phyloP scores from a whole-genome alignment of 2,888 invertebrate genomes.

The Noctua comes region DNA sequence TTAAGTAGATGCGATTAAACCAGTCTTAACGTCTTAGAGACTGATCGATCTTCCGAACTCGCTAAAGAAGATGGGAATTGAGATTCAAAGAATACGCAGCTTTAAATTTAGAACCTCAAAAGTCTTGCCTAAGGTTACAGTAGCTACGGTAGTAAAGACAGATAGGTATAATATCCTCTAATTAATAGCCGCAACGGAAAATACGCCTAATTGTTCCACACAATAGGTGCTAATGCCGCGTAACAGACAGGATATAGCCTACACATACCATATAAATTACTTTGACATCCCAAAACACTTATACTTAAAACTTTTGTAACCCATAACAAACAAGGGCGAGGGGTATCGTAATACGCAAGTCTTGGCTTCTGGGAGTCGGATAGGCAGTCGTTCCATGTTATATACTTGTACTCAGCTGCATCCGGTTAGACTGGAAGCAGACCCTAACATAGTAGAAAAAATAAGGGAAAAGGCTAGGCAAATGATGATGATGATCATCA shows the following conservation, averaged over 20 bases:
- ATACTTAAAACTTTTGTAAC: not conserved
- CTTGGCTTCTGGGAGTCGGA: not conserved
- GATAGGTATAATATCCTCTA: not conserved
- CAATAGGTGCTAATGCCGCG: not conserved
- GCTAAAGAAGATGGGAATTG: constrained; percentile 4
- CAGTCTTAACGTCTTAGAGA: constrained; percentile 5
- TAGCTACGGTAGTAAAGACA: not conserved
- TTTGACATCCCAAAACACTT: not conserved
- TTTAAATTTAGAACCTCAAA: not conserved
- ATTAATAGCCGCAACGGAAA: not conserved
- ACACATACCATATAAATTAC: not conserved
- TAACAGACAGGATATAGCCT: not conserved
- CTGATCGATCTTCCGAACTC: not conserved
- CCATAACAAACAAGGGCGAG: not conserved
- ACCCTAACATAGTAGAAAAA: not conserved
- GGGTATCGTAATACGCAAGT: not conserved
- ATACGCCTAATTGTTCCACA: not conserved
- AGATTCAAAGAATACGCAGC: not conserved
- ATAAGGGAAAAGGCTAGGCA: not conserved
- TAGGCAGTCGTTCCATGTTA: not conserved
- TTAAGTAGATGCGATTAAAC: constrained; percentile 36
- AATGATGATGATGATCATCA: not conserved
- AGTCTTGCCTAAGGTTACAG: not conserved
- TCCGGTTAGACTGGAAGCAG: not conserved
- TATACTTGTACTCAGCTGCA: not conserved